Conservation (phyloP, 2,113 vertebrate genomes). For the Boulengeromyrus knoepffleri region DNA sequence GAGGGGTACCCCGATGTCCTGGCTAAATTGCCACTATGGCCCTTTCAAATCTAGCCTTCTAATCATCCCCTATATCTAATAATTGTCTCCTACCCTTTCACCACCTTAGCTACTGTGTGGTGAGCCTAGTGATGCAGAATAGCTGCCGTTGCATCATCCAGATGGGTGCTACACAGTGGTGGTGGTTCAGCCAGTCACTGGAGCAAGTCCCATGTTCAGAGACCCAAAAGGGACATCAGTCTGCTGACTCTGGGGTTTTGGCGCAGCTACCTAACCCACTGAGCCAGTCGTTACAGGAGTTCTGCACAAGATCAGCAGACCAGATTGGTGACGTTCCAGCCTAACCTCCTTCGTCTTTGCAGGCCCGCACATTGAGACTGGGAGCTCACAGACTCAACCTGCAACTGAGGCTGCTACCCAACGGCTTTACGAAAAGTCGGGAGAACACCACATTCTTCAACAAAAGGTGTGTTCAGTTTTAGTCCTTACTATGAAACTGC, state of each 20-base stretch:
- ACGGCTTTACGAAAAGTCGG: neutral
- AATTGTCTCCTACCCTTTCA: neutral
- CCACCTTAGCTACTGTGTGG: neutral
- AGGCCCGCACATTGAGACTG: neutral
- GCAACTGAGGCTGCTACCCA: neutral
- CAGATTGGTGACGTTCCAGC: neutral
- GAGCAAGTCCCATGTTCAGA: neutral
- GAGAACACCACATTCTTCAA: constrained; percentile 18
- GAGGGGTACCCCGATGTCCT: neutral
- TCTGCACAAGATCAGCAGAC: neutral
- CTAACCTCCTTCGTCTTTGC: neutral
- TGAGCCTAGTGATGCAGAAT: neutral
- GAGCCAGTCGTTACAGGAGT: neutral
- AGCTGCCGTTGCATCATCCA: neutral
- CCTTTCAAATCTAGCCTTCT: neutral
- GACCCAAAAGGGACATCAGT: neutral
- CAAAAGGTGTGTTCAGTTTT: constrained; percentile 2
- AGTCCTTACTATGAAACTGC: neutral
- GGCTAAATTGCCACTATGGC: neutral
- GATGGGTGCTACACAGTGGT: neutral
- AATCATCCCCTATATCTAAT: neutral
- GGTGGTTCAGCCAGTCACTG: neutral
- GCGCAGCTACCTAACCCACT: neutral
- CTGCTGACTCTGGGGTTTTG: neutral
- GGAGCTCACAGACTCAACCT: neutral